Evolutionary conservation across 2,888 invertebrate species (phyloP), one percentile per base, ranked within the genome.

Genomic region (Eristalinus sepulchralis): DNA sequence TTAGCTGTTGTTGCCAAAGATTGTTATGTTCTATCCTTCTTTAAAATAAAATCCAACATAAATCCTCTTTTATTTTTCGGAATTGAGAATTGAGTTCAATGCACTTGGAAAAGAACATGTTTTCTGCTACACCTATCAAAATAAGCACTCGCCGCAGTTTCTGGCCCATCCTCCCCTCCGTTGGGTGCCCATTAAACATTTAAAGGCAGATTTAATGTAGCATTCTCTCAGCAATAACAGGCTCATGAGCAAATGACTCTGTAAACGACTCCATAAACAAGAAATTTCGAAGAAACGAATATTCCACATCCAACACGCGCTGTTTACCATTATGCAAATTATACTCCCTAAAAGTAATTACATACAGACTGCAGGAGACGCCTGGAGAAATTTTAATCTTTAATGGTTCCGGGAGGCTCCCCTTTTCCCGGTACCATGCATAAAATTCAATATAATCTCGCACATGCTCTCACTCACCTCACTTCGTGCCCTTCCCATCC

Each of bases 311-410:
- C 66, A 4, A 17, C 39, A 66, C 66, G 17, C 10, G 66, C 39
- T 47, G 66, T 66, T 67, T 67, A 33, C 55, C 55, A 55, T 67
- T 67, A 67, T 31, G 33, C 33, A 67, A 67, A 67, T 67, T 67
- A 55, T 20, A 33, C 53, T 67, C 20, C 20, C 33, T 67, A 31
- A 11, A 67, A 67, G 67, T 67, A 67, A 67, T 67, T 55, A 67
- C 33, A 53, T 11, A 33, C 20, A 55, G 33, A 31, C 53, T 33
- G 53, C 31, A 47, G 53, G n/a, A 39, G 39, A 27, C 5, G 27
- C 64, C 64, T 34, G 22, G 13, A 36, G 17, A 20, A 8, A 17
- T 17, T 47, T 47, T n/a, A 64, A 20, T 36, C 34, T 17, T 47
- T 31, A 27, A 36, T 17, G 47, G 39, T 39, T 64, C 10, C 1